Evolutionary conservation across 1,140 invertebrate species (phyloP).

Genomic region (Rhyacophila brunnea): DNA sequence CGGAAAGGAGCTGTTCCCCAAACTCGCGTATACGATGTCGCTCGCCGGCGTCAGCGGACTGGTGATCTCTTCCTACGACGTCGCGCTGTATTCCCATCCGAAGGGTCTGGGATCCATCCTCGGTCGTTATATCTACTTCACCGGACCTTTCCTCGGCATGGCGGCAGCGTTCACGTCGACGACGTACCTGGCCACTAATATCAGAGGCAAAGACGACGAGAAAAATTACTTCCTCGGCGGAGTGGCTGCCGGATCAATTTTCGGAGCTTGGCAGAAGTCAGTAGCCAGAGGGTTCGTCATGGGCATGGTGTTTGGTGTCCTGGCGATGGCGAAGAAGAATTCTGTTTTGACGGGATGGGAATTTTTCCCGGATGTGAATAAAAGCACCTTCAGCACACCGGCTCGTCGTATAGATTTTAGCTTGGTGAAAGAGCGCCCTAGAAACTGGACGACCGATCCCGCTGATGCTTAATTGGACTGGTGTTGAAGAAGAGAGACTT

Average conservation of each 20-base stretch:
- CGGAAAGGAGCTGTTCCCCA: constrained; percentile 63
- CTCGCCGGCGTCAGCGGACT: constrained; percentile 53
- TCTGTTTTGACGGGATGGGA: constrained; percentile 52
- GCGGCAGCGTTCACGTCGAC: constrained; percentile 62
- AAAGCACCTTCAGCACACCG: not conserved
- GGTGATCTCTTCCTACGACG: constrained; percentile 55
- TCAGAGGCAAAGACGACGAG: constrained; percentile 65
- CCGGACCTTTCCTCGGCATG: constrained; percentile 62
- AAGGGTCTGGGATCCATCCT: constrained; percentile 48
- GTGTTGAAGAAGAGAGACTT: too few relatives aligned
- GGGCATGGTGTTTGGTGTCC: constrained; percentile 43
- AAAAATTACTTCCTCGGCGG: constrained; percentile 62
- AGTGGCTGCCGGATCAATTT: constrained; percentile 55
- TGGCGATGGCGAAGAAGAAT: constrained; percentile 60
- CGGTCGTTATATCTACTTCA: constrained; percentile 35
- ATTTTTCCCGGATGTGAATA: constrained; percentile 46
- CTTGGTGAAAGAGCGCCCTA: constrained; percentile 3
- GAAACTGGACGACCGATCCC: constrained; percentile 22
- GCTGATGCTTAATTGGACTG: constrained; percentile 19
- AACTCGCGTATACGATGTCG: constrained; percentile 61
- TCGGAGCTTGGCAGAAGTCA: constrained; percentile 56
- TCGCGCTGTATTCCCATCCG: constrained; percentile 57
- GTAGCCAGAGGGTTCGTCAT: constrained; percentile 37
- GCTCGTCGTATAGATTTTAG: not conserved
- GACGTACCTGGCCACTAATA: constrained; percentile 56